These are phyloP conservation scores for Amphipoea oculea DNA, from an alignment of 2,888 invertebrate species.

Conservation along the genomic window DNA sequence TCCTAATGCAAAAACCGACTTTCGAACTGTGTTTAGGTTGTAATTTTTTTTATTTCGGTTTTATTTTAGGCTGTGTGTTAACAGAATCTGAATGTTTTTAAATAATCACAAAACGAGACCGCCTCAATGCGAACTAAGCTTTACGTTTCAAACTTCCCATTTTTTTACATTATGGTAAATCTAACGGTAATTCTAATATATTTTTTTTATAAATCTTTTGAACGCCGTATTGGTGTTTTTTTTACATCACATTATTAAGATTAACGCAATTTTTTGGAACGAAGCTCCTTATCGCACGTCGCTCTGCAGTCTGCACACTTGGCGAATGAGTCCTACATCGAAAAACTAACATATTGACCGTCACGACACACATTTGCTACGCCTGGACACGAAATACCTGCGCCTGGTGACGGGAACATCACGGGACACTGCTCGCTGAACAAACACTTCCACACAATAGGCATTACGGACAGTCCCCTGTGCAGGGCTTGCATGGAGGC, in stretches of 20 bases:
- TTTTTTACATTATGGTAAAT: slow-evolving; percentile 19
- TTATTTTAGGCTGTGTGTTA: neutral
- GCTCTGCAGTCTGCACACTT: neutral
- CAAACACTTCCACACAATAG: no score
- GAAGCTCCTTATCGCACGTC: neutral
- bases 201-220: slow-evolving; percentile 42
- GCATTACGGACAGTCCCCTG: no score
- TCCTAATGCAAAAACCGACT: neutral
- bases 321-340: no score
- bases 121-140: slow-evolving; percentile 10
- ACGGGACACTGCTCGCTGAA: no score
- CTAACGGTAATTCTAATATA: slow-evolving; percentile 35
- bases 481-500: no score
- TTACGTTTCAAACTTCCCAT: slow-evolving; percentile 13
- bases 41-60: neutral
- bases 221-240: slow-evolving; percentile 53
- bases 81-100: neutral
- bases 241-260: slow-evolving; percentile 38
- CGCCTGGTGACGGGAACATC: no score
- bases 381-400: no score
- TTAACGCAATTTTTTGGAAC: neutral
- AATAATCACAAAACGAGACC: slow-evolving; percentile 16
- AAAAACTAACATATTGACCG: neutral
- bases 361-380: neutral
- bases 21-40: neutral